Conservation (phyloP, 2,888 invertebrate species). For the Stictocephala bisonia region DNA sequence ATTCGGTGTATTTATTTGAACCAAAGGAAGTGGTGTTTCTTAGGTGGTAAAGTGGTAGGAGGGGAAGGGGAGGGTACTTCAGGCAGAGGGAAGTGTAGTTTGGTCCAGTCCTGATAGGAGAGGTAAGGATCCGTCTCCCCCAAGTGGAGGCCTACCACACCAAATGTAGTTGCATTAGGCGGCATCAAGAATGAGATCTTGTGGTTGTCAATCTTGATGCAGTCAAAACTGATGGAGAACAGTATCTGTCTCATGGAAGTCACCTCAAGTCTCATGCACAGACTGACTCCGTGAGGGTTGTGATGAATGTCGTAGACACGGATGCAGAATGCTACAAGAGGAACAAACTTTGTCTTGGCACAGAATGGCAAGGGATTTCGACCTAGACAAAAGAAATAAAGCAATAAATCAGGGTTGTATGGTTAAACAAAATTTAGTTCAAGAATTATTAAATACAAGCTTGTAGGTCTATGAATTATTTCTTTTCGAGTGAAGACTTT, state of each 20-base stretch:
- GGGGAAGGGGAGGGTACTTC: not conserved
- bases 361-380: slow-evolving; percentile 37
- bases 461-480: no score
- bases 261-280: slow-evolving; percentile 32
- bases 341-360: not conserved
- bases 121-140: slow-evolving; percentile 37
- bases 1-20: not conserved
- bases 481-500: no score
- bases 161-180: slow-evolving; percentile 33
- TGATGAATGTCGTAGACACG: slow-evolving; percentile 36
- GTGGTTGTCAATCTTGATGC: slow-evolving; percentile 34
- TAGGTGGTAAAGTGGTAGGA: not conserved
- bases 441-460: no score
- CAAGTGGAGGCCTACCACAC: slow-evolving; percentile 22
- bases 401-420: no score
- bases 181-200: slow-evolving; percentile 33
- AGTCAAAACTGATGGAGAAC: slow-evolving; percentile 35
- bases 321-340: slow-evolving; percentile 21
- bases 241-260: not conserved
- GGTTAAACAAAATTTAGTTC: not conserved
- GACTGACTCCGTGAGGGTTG: slow-evolving; percentile 20
- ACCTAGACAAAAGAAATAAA: slow-evolving; percentile 9
- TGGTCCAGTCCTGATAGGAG: slow-evolving; percentile 32
- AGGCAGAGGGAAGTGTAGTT: slow-evolving; percentile 32
- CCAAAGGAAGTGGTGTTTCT: slow-evolving; percentile 10